These are phyloP conservation scores for Danio kyathit DNA, from an alignment of 2,797 vertebrate genomes.

Conservation along the genomic window DNA sequence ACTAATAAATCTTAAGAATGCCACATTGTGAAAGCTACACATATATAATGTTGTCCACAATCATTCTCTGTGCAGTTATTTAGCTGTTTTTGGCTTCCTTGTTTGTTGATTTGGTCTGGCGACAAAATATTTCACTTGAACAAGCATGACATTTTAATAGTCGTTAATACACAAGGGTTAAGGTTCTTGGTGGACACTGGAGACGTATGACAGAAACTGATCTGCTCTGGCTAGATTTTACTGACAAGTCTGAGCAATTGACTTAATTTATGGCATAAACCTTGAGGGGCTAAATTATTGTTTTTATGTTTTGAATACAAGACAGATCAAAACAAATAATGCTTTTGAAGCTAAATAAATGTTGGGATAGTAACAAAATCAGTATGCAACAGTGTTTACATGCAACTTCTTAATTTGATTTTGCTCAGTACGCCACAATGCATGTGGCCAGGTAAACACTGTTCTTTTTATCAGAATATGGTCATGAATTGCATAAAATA, in stretches of 20 bases:
- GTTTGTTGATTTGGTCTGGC: conserved; percentile 4
- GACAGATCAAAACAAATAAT: background rate
- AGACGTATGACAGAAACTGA: conserved; percentile 8
- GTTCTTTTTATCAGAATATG: too few species aligned
- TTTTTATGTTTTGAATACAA: background rate
- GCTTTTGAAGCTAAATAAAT: background rate
- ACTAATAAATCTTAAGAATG: background rate
- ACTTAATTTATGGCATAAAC: conserved; percentile 23
- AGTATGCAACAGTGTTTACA: too few species aligned
- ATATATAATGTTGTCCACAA: background rate
- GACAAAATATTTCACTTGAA: conserved; percentile 29
- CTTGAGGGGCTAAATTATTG: background rate
- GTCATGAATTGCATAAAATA: too few species aligned
- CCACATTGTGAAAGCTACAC: background rate
- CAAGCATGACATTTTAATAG: conserved; percentile 24
- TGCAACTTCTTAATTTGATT: too few species aligned
- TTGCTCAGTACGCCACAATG: too few species aligned
- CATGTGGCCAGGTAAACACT: too few species aligned
- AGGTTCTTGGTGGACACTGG: conserved; percentile 23
- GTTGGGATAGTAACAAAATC: background rate
- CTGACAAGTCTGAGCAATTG: background rate
- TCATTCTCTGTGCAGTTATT: background rate
- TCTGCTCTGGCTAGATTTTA: background rate
- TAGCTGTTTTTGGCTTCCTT: background rate
- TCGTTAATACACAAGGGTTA: conserved; percentile 7